phyloP scores from a whole-genome alignment of 2,888 invertebrate genomes.

The Cheilosia soror region DNA sequence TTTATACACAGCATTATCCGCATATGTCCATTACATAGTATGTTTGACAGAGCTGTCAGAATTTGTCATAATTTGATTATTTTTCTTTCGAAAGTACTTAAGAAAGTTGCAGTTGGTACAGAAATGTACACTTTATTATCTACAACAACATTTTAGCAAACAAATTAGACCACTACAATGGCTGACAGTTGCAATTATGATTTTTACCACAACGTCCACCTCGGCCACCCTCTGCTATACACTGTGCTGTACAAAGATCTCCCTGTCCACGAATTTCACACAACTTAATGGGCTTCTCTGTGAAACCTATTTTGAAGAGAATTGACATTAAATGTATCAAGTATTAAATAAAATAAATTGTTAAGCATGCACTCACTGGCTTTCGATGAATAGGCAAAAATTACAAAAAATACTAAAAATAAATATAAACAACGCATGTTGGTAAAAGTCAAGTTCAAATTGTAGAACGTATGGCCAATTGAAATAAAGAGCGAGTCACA shows the following conservation, averaged over 20 bases:
- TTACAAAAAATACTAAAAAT: conserved; percentile 1
- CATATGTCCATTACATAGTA: too few species aligned
- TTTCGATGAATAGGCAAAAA: conserved; percentile 7
- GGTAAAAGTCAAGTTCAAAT: neutral
- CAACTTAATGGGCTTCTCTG: conserved; percentile 57
- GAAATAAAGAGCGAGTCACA: neutral
- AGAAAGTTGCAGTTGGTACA: too few species aligned
- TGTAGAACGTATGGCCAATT: too few species aligned
- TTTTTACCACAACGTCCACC: conserved; percentile 79
- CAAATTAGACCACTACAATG: conserved; percentile 74
- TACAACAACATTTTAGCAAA: too few species aligned
- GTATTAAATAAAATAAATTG: neutral
- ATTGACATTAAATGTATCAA: neutral
- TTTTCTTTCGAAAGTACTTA: too few species aligned
- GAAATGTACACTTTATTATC: too few species aligned
- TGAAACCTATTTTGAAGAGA: too few species aligned
- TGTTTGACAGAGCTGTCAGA: too few species aligned
- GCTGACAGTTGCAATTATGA: conserved; percentile 78
- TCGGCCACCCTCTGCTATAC: conserved; percentile 79
- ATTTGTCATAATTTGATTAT: too few species aligned
- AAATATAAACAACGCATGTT: conserved; percentile 32
- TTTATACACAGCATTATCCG: too few species aligned
- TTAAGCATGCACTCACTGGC: conserved; percentile 22
- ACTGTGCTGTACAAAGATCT: conserved; percentile 78
- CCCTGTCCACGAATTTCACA: conserved; percentile 77